Percentiles rank a stretch among this genome's conserved stretches.
These are phyloP conservation scores for Erinaceus europaeus DNA, from an alignment of 2,113 vertebrate species.

Conservation along the genomic window DNA sequence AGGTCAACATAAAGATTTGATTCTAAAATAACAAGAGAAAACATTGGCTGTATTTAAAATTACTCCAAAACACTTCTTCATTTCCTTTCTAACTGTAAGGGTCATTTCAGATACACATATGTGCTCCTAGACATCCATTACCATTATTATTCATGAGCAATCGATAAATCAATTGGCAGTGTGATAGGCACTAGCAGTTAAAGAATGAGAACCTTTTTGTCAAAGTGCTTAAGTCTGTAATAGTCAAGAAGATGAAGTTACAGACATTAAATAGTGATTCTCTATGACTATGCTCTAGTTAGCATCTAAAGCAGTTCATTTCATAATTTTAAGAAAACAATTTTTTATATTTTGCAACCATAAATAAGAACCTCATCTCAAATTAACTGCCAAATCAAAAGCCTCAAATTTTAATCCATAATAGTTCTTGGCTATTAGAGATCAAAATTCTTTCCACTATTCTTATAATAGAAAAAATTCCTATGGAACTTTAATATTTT, in stretches of 20 bases:
- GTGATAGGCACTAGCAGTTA: neutral
- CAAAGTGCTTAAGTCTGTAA: neutral
- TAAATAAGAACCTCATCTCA: constrained; percentile 11
- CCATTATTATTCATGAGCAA: constrained; percentile 37
- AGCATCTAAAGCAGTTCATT: neutral
- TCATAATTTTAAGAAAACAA: constrained; percentile 29
- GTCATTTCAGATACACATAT: constrained; percentile 2
- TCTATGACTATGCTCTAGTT: neutral
- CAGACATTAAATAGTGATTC: constrained; percentile 5
- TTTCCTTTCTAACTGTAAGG: neutral
- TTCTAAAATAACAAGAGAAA: neutral
- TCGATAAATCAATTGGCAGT: neutral
- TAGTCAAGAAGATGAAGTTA: neutral
- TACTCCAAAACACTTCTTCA: constrained; percentile 7
- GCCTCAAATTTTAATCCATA: neutral
- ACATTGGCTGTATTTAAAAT: constrained; percentile 21
- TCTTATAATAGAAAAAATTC: constrained; percentile 18
- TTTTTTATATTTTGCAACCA: neutral
- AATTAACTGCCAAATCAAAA: constrained; percentile 30
- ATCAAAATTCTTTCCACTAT: constrained; percentile 27
- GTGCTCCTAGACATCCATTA: neutral
- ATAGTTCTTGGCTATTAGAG: constrained; percentile 25
- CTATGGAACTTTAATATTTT: constrained; percentile 22
- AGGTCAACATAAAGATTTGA: no score
- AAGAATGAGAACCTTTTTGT: neutral